Conservation (phyloP, 2,797 vertebrate species). For the Cuniculus paca region DNA sequence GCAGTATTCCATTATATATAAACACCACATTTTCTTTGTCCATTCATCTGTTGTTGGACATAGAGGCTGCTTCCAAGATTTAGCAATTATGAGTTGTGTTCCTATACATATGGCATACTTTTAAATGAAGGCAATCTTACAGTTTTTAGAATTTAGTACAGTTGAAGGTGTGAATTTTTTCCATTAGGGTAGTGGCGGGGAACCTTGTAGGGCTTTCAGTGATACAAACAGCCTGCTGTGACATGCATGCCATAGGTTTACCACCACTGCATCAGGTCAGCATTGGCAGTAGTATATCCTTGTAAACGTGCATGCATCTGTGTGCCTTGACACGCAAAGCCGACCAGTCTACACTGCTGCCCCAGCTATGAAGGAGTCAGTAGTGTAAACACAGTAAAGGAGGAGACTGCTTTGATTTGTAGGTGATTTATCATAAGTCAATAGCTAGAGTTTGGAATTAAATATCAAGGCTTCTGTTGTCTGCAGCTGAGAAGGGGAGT, state of each 20-base stretch:
- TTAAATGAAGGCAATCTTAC: background rate
- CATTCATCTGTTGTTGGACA: background rate
- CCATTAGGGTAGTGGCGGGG: background rate
- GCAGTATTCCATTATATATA: background rate
- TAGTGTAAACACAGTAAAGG: background rate
- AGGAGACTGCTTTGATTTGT: background rate
- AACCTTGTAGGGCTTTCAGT: background rate
- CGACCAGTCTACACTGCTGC: rapidly evolving
- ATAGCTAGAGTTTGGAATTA: background rate
- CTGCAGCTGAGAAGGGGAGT: background rate
- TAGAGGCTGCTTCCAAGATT: background rate
- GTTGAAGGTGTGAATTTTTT: background rate
- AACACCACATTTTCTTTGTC: background rate
- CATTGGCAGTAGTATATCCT: rapidly evolving
- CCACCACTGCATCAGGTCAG: background rate
- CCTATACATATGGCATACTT: background rate
- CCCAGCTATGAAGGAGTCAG: background rate
- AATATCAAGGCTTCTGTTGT: background rate
- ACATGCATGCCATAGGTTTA: background rate
- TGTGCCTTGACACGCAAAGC: background rate
- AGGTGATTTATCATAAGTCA: background rate
- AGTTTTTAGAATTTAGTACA: background rate
- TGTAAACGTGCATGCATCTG: rapidly evolving
- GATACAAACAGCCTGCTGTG: background rate
- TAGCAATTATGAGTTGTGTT: background rate